Base-by-base conservation (phyloP, 2,888 invertebrate species). In the Auanema freiburgensis region DNA sequence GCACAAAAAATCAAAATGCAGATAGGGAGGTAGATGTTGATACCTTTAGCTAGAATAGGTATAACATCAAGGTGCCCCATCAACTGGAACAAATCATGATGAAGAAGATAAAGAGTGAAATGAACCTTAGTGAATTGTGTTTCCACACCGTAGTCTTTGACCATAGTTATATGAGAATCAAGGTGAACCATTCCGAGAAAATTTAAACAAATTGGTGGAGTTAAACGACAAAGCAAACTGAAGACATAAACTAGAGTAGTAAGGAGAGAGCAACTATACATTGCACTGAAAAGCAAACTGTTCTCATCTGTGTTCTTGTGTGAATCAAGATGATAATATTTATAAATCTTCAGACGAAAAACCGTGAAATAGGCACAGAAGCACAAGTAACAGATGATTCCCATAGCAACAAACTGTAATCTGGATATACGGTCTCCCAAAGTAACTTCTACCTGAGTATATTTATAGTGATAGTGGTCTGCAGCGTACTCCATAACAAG, bases 41-140 rank as follows among this genome's bases (percentile, higher is more conserved):
- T 97, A 10, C 97, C 97, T 84, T 95, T 92, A 0, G 96, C 91
- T 73, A 98, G 92, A 67, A 98, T 92, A 33, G 92, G 91, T 60
- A 99, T 90, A 0, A 98, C 94, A 85, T 97, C 96, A 94, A 98
- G 93, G 84, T 98, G 97, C 0, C 98, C 98, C 97, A 98, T 98
- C 77, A 95, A 90, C 89, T 87, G 77, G 52, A 80, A 68, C 61
- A 55, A 52, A 53, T 57, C 21, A 23, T 40, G 4, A 40, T 23
- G 14, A 1, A 61, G 10, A 53, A 16, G 62, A 24, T 16, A 59
- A n/a, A n/a, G n/a, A n/a, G n/a, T n/a, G n/a, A n/a, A 8, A 33
- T 4, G 8, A n/a, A 87, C 87, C 84, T 92, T 91, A 0, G 97
- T 98, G 83, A 97, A 98, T 78, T 92, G 90, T 0, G 97, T 97